Evolutionary conservation across 2,888 invertebrate genomes (phyloP).

Genomic region (Salpingus planirostris): DNA sequence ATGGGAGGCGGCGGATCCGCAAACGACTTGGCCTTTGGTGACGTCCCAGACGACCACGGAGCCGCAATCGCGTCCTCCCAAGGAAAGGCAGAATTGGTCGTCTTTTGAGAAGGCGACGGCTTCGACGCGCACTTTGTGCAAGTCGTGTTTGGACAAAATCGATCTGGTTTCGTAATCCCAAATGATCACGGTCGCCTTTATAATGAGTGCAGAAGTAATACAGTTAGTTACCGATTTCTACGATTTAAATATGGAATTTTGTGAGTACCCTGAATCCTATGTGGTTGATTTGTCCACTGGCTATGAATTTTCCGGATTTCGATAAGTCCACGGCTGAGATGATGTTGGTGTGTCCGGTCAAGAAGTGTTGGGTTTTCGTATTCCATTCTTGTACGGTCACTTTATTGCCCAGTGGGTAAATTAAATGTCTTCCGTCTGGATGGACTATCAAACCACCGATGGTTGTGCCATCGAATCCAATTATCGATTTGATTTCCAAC

Average conservation of each 20-base stretch:
- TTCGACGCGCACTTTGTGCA: conserved; percentile 85
- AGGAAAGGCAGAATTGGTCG: conserved; percentile 63
- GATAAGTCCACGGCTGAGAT: conserved; percentile 73
- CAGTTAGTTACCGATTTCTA: neutral
- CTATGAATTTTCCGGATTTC: conserved; percentile 64
- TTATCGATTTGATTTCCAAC: conserved; percentile 60
- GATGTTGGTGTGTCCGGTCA: conserved; percentile 71
- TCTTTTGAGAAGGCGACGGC: conserved; percentile 73
- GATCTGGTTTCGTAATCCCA: conserved; percentile 70
- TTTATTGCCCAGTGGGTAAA: conserved; percentile 74
- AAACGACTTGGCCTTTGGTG: conserved; percentile 38
- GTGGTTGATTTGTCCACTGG: conserved; percentile 84
- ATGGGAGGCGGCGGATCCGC: conserved; percentile 39
- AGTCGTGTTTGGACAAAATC: conserved; percentile 60
- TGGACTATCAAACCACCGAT: conserved; percentile 58
- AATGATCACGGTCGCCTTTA: conserved; percentile 54
- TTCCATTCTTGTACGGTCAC: conserved; percentile 62
- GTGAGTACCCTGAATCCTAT: conserved; percentile 80
- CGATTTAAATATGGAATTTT: too few relatives aligned
- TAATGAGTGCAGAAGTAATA: neutral
- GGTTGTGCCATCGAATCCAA: conserved; percentile 64
- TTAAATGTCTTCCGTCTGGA: conserved; percentile 59
- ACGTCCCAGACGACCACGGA: conserved; percentile 81
- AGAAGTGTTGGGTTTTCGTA: conserved; percentile 63
- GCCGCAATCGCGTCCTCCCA: conserved; percentile 87